Base-by-base conservation (phyloP, 2,888 invertebrate species). In the Idaea dimidiata region DNA sequence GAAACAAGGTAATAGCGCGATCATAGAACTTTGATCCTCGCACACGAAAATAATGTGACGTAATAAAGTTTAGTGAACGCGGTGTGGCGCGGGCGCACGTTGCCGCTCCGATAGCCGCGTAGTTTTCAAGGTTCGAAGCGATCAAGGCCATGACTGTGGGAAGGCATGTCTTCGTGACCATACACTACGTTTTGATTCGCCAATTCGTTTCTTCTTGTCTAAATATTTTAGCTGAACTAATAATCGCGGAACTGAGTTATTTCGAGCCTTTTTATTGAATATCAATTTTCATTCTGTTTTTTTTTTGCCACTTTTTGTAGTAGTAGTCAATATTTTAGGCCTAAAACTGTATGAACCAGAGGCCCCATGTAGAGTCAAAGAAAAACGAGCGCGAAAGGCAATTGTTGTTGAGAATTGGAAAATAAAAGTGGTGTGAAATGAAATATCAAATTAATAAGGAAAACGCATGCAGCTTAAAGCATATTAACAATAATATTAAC, bases 21-120 rank as follows among this genome's bases (percentile, higher is more conserved):
- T 80, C 81, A 73, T 82, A 78, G 83, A 85, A 85, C 83, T 83
- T 80, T 79, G 78, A 70, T 71, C 68, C 66, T 75, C 86, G 84
- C 43, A 54, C 54, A 17, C 17, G 17, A 54, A 56, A 56, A 56
- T 56, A 18, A 17, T 17, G 56, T 56, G 18, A 56, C 56, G 56
- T 56, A 56, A 70, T 79, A 89, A 86, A 90, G 91, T 91, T 89
- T 90, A 90, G 88, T 90, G 90, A 91, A 90, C 91, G 91, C 81
- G 75, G 67, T 66, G 71, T 70, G 74, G 83, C 77, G 78, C 77
- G 70, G 60, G 83, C 79, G 83, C 81, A 80, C 82, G 78, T 80
- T 82, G 80, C 76, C 67, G 67, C 72, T 71, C 75, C 79, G 76
- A 69, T 77, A 72, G 67, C 70, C 72, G 69, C 77, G 70, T 72